These are phyloP conservation scores for Origma solitaria DNA, from an alignment of 2,113 vertebrate species.

Conservation along the genomic window DNA sequence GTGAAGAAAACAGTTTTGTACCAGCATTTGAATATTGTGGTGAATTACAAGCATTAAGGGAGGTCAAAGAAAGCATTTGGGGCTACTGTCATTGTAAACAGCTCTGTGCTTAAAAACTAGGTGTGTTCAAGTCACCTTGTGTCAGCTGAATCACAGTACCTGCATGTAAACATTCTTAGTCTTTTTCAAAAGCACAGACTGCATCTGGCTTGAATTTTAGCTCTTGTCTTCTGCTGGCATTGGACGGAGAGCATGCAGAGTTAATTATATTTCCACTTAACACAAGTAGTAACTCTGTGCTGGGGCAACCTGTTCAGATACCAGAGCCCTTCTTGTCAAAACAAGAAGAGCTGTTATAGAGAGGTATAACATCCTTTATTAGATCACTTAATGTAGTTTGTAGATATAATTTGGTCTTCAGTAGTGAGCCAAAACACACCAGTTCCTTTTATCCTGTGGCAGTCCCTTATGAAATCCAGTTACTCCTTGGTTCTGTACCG, in stretches of 20 bases:
- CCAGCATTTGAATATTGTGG: not conserved
- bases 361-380: not conserved
- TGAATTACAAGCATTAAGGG: not conserved
- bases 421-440: not conserved
- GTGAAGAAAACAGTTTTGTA: not conserved
- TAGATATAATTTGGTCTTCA: not conserved
- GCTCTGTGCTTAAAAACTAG: not conserved
- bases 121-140: not conserved
- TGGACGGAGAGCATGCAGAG: not conserved
- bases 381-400: not conserved
- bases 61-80: not conserved
- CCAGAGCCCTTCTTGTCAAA: rapidly evolving
- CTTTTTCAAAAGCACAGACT: not conserved
- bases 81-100: not conserved
- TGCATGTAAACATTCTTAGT: not conserved
- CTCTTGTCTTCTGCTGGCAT: not conserved
- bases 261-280: not conserved
- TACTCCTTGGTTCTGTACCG: not conserved
- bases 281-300: not conserved
- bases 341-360: not conserved
- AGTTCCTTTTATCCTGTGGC: not conserved
- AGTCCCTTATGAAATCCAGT: not conserved
- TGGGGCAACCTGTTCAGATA: not conserved
- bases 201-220: not conserved
- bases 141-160: not conserved